A percentile compares a stretch with the other conserved stretches of the same genome.
These are phyloP conservation scores for Leptopilina syphax DNA, from an alignment of 2,888 invertebrate species.

Conservation along the genomic window DNA sequence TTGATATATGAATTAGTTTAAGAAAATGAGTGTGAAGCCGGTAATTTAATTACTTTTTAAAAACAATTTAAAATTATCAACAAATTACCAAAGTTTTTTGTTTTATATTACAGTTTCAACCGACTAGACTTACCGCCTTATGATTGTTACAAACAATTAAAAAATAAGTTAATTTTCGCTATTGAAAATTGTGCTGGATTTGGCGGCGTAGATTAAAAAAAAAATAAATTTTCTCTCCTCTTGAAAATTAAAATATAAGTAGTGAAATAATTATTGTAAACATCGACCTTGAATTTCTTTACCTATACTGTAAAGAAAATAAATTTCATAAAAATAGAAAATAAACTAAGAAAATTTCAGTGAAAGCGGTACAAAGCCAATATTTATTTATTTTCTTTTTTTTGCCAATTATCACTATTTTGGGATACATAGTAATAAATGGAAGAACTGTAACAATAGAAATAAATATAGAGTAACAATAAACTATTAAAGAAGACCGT, in stretches of 20 bases:
- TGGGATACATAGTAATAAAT: conserved; percentile 31
- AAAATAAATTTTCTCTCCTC: background rate
- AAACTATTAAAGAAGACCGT: conserved; percentile 40
- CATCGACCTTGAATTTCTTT: no score
- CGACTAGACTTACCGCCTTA: conserved; percentile 28
- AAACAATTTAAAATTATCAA: no score
- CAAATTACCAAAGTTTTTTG: conserved; percentile 48
- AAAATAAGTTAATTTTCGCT: no score
- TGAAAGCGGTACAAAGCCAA: conserved; percentile 40
- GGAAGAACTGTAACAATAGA: conserved; percentile 35
- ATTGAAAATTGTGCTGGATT: background rate
- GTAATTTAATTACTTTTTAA: no score
- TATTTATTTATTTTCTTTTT: conserved; percentile 22
- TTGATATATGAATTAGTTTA: no score
- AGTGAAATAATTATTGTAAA: no score
- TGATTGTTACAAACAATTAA: no score
- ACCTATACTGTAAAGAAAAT: no score
- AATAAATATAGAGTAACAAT: conserved; percentile 41
- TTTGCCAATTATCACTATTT: conserved; percentile 36
- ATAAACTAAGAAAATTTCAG: background rate
- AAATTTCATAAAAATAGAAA: no score
- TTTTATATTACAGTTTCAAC: conserved; percentile 46
- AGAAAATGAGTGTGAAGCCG: no score
- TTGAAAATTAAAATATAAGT: no score
- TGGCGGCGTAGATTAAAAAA: background rate